phyloP scores from a whole-genome alignment of 1,140 invertebrate genomes.

The Ectropis grisescens region DNA sequence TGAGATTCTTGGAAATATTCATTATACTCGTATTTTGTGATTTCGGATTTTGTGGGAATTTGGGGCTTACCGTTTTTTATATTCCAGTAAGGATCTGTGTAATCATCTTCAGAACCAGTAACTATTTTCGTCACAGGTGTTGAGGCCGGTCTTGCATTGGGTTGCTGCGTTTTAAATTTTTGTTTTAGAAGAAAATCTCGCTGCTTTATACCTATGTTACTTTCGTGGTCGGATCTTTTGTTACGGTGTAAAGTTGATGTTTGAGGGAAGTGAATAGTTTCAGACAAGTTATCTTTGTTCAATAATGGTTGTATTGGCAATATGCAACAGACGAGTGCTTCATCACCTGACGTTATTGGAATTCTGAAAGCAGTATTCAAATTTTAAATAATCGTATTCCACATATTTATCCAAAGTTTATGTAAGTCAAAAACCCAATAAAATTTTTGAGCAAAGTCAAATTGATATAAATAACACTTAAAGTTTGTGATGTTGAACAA shows the following conservation, averaged over 20 bases:
- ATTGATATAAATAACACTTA: too few species aligned
- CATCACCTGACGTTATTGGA: slow-evolving; percentile 7
- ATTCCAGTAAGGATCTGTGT: slow-evolving; percentile 50
- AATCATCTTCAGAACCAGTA: slow-evolving; percentile 27
- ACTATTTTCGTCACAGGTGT: slow-evolving; percentile 20
- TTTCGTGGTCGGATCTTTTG: slow-evolving; percentile 32
- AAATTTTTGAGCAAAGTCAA: too few species aligned
- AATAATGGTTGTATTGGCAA: slow-evolving; percentile 11
- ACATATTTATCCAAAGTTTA: too few species aligned
- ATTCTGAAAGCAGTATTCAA: slow-evolving; percentile 19
- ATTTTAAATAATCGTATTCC: too few species aligned
- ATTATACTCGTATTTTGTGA: slow-evolving; percentile 22
- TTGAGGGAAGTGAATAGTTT: slow-evolving; percentile 22
- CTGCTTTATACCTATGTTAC: slow-evolving; percentile 14
- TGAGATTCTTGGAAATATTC: slow-evolving; percentile 16
- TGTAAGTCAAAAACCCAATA: too few species aligned
- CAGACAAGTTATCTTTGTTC: slow-evolving; percentile 9
- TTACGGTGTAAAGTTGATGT: slow-evolving; percentile 8
- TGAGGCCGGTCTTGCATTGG: slow-evolving; percentile 7
- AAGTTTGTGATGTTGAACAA: too few species aligned
- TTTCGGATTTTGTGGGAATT: slow-evolving; percentile 13
- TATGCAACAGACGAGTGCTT: slow-evolving; percentile 36
- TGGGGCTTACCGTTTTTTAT: slow-evolving; percentile 36
- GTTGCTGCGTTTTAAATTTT: slow-evolving; percentile 11
- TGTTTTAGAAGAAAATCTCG: slow-evolving; percentile 17